Conservation (phyloP, 2,888 invertebrate genomes). For the Omphaloscelis lunosa region DNA sequence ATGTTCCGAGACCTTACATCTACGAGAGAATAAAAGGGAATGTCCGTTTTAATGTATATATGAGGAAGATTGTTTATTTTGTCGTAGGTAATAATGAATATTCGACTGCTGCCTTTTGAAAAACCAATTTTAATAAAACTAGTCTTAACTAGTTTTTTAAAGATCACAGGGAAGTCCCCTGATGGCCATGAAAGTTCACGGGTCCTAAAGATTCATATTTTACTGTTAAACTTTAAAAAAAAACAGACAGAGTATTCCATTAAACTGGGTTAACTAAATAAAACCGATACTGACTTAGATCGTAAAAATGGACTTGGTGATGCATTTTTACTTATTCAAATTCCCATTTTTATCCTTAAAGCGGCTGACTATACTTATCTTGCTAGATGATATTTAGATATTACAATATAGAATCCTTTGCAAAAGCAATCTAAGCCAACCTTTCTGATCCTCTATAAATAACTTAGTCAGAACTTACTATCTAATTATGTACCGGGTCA, state of each 20-base stretch:
- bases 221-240: not conserved
- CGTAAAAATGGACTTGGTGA: not conserved
- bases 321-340: not conserved
- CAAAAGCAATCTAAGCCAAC: not conserved
- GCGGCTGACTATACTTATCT: not conserved
- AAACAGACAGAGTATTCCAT: not conserved
- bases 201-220: not conserved
- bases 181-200: not conserved
- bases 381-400: not conserved
- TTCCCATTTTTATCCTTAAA: not conserved
- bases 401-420: not conserved
- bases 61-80: constrained; percentile 8
- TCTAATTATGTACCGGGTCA: not conserved
- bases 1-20: not conserved
- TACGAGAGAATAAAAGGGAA: constrained; percentile 17
- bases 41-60: constrained; percentile 33
- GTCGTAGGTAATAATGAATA: not conserved
- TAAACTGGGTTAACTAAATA: not conserved
- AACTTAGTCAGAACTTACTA: not conserved
- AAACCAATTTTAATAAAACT: constrained; percentile 3
- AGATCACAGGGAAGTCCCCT: constrained; percentile 15
- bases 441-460: not conserved
- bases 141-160: constrained; percentile 14
- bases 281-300: not conserved
- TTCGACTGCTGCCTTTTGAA: not conserved